Evolutionary conservation across 2,113 vertebrate species (phyloP).

Genomic region (Xiphophorus maculatus): DNA sequence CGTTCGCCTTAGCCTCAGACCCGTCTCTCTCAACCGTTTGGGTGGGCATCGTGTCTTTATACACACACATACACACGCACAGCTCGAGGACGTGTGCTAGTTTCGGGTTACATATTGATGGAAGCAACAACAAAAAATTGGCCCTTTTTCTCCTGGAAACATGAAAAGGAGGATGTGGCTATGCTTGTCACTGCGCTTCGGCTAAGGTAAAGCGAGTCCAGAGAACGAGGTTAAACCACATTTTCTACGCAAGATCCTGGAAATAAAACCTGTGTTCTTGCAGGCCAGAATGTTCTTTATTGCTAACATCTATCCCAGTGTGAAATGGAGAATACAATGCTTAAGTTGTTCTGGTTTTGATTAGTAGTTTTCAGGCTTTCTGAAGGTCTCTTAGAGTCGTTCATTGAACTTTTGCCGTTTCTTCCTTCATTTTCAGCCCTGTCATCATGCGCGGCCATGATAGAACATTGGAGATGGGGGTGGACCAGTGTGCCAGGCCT

Average conservation of each 20-base stretch:
- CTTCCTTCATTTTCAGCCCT: too few relatives aligned
- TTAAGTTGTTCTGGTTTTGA: not conserved
- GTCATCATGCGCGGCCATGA: too few relatives aligned
- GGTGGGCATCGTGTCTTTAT: slow-evolving; percentile 20
- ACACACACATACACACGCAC: slow-evolving; percentile 14
- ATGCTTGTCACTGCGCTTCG: not conserved
- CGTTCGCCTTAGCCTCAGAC: slow-evolving; percentile 36
- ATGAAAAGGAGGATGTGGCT: not conserved
- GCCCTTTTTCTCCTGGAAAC: not conserved
- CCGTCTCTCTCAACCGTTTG: slow-evolving; percentile 29
- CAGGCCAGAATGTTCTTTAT: not conserved
- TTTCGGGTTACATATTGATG: not conserved
- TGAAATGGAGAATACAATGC: too few relatives aligned
- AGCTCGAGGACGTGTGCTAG: not conserved
- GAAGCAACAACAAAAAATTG: not conserved
- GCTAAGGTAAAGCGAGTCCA: not conserved
- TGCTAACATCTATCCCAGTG: not conserved
- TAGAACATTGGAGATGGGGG: too few relatives aligned
- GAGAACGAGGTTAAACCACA: not conserved
- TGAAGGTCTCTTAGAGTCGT: too few relatives aligned
- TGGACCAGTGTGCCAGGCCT: too few relatives aligned
- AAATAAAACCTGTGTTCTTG: not conserved
- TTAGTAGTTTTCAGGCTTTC: too few relatives aligned
- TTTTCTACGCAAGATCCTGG: not conserved
- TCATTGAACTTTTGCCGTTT: too few relatives aligned